Percentiles rank a stretch among this genome's conserved stretches.
Evolutionary conservation across 2,888 invertebrate genomes (phyloP).

Genomic region (Drosophila falleni): DNA sequence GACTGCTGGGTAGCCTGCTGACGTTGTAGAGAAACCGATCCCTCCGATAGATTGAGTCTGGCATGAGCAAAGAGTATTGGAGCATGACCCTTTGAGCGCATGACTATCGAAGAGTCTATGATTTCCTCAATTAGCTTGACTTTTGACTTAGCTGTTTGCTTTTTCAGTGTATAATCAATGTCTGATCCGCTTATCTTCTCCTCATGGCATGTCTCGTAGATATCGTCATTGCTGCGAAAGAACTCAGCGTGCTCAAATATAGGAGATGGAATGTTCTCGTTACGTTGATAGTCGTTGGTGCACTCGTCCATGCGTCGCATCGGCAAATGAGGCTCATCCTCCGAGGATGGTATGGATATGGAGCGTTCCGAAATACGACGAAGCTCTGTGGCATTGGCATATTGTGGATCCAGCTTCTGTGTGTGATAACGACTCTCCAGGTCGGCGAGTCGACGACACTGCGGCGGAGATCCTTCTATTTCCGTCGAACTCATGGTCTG

Average conservation of each 20-base stretch:
- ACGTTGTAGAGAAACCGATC: constrained; percentile 91
- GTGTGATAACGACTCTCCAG: constrained; percentile 89
- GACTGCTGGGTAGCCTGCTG: constrained; percentile 91
- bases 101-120: constrained; percentile 88
- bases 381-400: constrained; percentile 89
- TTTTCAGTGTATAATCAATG: constrained; percentile 86
- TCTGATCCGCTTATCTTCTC: constrained; percentile 87
- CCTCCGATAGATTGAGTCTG: constrained; percentile 93
- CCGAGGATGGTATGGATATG: constrained; percentile 91
- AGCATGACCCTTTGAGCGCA: constrained; percentile 90
- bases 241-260: constrained; percentile 88
- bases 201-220: constrained; percentile 83
- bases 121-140: constrained; percentile 89
- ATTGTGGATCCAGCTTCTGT: constrained; percentile 88
- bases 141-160: constrained; percentile 82
- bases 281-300: constrained; percentile 87
- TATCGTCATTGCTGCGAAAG: constrained; percentile 87
- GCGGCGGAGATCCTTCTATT: constrained; percentile 91
- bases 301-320: constrained; percentile 87
- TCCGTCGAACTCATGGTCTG: constrained; percentile 92
- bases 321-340: constrained; percentile 89
- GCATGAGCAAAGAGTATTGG: constrained; percentile 93
- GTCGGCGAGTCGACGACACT: constrained; percentile 89
- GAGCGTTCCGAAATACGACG: constrained; percentile 91
- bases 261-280: constrained; percentile 89